Evolutionary conservation across 2,113 vertebrate species (phyloP).

Genomic region (Zosterops japonicus): DNA sequence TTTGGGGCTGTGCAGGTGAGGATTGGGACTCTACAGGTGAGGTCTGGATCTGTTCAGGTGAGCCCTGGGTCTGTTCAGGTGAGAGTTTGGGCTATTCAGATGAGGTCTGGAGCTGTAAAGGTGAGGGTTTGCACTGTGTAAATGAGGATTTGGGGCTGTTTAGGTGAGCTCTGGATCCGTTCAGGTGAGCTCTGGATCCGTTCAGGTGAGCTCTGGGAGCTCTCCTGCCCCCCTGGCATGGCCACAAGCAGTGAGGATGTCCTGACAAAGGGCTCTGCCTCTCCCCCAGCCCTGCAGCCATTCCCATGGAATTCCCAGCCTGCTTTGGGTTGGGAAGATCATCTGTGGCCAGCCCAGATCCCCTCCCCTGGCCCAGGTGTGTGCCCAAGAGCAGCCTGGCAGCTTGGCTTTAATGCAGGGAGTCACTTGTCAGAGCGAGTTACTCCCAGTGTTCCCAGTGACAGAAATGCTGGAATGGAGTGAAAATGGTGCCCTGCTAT

Average conservation of each 20-base stretch:
- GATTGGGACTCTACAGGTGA: no score
- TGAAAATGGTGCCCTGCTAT: background rate
- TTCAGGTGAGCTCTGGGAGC: background rate
- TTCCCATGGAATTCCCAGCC: background rate
- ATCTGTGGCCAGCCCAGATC: background rate
- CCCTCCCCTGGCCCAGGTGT: background rate
- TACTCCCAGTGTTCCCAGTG: background rate
- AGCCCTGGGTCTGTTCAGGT: no score
- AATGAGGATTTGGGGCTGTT: background rate
- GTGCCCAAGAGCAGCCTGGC: background rate
- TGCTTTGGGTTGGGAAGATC: background rate
- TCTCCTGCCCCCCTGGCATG: background rate
- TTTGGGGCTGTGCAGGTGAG: no score
- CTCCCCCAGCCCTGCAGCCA: background rate
- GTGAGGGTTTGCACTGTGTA: background rate
- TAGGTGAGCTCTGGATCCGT: background rate
- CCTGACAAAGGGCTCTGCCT: background rate
- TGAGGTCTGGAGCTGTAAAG: background rate
- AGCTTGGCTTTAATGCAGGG: background rate
- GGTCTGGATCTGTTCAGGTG: no score
- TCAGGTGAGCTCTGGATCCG: background rate
- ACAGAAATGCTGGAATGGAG: background rate
- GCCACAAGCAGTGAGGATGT: background rate
- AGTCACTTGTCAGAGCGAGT: constrained; percentile 12
- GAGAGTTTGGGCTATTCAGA: background rate